Conservation (phyloP, 2,113 vertebrate genomes). For the Aptenodytes forsteri region DNA sequence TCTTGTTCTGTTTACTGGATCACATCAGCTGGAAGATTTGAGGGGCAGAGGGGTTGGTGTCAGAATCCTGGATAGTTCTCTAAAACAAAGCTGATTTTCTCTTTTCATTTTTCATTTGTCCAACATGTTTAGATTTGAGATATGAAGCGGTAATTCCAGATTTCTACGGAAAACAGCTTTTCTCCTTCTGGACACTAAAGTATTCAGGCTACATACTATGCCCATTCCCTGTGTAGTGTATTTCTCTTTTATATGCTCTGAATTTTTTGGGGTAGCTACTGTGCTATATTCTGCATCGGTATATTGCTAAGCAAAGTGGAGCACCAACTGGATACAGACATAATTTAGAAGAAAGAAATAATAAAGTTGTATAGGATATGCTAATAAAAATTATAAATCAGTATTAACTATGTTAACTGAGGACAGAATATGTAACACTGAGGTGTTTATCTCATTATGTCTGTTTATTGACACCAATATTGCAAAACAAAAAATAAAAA, state of each 20-base stretch:
- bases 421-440: background rate
- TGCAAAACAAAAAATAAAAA: background rate
- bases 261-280: background rate
- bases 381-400: background rate
- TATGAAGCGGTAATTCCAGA: background rate
- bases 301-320: background rate
- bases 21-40: background rate
- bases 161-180: background rate
- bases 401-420: background rate
- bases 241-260: background rate
- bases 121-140: background rate
- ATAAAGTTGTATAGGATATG: background rate
- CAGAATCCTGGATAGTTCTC: background rate
- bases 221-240: rapidly evolving
- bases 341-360: background rate
- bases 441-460: background rate
- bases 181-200: background rate
- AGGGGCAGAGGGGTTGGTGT: rapidly evolving
- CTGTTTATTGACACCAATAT: background rate
- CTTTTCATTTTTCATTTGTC: background rate
- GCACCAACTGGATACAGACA: background rate
- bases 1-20: background rate
- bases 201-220: background rate
- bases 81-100: background rate
- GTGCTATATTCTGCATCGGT: background rate